Evolutionary conservation across 2,888 invertebrate genomes (phyloP), one percentile per base, ranked within the genome.

Genomic region (Orthosia incerta): DNA sequence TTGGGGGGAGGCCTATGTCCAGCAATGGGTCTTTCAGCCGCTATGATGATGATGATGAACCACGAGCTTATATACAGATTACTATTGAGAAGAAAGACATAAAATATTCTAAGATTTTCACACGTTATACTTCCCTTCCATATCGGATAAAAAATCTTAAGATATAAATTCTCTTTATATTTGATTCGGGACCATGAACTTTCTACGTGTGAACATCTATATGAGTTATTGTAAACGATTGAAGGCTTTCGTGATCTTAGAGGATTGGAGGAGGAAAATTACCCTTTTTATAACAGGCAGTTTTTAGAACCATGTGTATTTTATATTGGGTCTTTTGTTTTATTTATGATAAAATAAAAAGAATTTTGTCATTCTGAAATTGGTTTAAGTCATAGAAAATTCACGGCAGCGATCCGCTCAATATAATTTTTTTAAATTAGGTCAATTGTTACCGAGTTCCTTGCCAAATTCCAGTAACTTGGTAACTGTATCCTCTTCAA

Each of bases 201-300:
- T 45, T 7, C 26, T 20, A 73, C 73, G 23, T 23, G 15, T 15
- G 12, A 71, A 48, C 18, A 53, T 73, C 18, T 39, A 7, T 18
- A 0, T 48, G 15, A 71, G 4, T 70, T 70, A 53, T 69, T 70
- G 13, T 15, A 23, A 56, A 15, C 3, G 16, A n/a, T 23, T 31
- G 55, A 55, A 31, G 7, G 31, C 12, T 16, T 18, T 4, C 15
- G 11, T 31, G 9, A 70, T 18, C 55, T 70, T 63, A 2, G 7
- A 2, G 16, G 20, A 60, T 69, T 13, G 15, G 4, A 31, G 16
- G 2, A 9, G 7, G 53, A 20, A 55, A 20, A 4, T 11, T n/a
- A 0, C 0, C 23, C 13, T 53, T 53, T 16, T 26, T 55, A 3
- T 20, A 12, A 56, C 12, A 9, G 18, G 31, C 12, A 1, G 2